Conservation (phyloP, 1,140 invertebrate species). For the Choristoneura fumiferana region DNA sequence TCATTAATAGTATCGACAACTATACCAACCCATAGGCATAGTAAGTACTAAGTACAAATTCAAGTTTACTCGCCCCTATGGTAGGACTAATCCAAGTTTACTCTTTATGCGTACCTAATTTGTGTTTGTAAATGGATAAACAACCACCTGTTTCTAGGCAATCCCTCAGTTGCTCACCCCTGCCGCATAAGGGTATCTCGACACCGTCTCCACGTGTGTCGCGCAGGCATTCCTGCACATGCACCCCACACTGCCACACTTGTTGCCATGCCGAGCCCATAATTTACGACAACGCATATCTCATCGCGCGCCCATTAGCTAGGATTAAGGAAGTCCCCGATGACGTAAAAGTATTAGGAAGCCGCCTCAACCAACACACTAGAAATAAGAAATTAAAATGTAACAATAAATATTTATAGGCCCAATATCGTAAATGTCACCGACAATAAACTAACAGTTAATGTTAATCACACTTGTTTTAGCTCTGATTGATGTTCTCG, state of each 20-base stretch:
- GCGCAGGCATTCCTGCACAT: constrained; percentile 31
- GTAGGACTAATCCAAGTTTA: too few species aligned
- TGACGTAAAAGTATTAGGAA: constrained; percentile 48
- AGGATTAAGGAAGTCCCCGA: constrained; percentile 65
- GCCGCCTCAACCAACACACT: neutral
- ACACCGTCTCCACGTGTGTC: constrained; percentile 35
- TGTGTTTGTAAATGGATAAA: too few species aligned
- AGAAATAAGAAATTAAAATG: constrained; percentile 7
- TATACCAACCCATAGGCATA: too few species aligned
- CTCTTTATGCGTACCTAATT: too few species aligned
- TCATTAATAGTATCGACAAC: too few species aligned
- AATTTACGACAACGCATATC: constrained; percentile 46
- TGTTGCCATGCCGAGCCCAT: constrained; percentile 36
- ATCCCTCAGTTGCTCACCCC: constrained; percentile 53
- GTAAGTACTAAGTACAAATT: too few species aligned
- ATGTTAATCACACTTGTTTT: constrained; percentile 15
- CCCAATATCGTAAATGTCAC: constrained; percentile 8
- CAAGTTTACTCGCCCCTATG: too few species aligned
- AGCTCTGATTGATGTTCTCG: constrained; percentile 11
- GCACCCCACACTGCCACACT: constrained; percentile 26
- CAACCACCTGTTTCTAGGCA: too few species aligned
- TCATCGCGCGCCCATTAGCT: constrained; percentile 64
- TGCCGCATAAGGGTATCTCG: constrained; percentile 29
- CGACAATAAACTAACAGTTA: constrained; percentile 9
- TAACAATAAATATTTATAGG: constrained; percentile 15